A percentile compares a stretch with the other conserved stretches of the same genome.
Conservation (phyloP, 2,888 invertebrate species). For the Mimachlamys varia region DNA sequence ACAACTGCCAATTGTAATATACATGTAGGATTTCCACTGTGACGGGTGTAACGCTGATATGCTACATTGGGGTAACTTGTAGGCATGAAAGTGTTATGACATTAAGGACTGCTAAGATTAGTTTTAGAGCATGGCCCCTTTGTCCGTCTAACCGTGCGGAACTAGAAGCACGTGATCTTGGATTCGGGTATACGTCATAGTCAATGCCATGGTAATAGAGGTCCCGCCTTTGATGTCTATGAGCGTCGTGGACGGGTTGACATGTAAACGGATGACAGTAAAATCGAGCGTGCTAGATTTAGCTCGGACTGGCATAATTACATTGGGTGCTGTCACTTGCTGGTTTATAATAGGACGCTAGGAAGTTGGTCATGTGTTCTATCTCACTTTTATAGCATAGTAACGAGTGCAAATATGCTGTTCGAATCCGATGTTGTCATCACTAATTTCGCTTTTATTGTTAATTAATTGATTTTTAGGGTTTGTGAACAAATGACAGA, state of each 20-base stretch:
- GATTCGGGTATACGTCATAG: background rate
- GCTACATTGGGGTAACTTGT: too few relatives aligned
- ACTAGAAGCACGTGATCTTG: background rate
- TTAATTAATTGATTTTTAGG: background rate
- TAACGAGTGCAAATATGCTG: background rate
- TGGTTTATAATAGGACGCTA: background rate
- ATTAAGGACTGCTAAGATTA: too few relatives aligned
- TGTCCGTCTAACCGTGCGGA: too few relatives aligned
- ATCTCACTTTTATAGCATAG: background rate
- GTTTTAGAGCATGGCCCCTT: too few relatives aligned
- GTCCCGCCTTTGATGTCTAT: background rate
- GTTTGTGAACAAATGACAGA: constrained; percentile 20
- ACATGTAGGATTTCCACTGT: too few relatives aligned
- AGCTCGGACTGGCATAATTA: constrained; percentile 16
- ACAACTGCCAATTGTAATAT: too few relatives aligned
- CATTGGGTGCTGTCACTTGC: background rate
- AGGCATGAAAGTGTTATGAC: too few relatives aligned
- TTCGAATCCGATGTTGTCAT: background rate
- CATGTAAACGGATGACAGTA: constrained; percentile 34
- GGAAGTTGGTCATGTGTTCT: background rate
- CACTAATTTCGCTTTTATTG: constrained; percentile 32
- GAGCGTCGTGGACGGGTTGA: background rate
- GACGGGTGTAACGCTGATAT: too few relatives aligned
- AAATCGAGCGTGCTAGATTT: constrained; percentile 13
- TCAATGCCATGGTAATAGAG: background rate